phyloP scores from a whole-genome alignment of 2,113 vertebrate species.

The Stegostoma tigrinum region DNA sequence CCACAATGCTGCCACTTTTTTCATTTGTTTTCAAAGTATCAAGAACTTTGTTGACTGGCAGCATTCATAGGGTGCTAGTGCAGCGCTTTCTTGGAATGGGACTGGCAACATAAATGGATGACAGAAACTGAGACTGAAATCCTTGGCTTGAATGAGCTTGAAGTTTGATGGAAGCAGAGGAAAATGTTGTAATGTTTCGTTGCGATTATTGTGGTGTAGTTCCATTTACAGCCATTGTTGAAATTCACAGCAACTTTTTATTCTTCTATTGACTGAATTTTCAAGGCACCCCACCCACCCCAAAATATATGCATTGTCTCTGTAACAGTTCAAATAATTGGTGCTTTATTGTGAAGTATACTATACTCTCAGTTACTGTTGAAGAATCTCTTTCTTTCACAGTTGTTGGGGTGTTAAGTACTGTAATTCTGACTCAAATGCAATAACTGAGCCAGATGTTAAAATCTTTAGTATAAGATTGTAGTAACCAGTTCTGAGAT shows the following conservation, averaged over 20 bases:
- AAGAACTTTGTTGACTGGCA: not conserved
- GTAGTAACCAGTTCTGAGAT: constrained; percentile 21
- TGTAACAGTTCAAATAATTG: constrained; percentile 22
- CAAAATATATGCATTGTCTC: constrained; percentile 6
- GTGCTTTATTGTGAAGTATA: constrained; percentile 18
- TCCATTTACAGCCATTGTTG: not conserved
- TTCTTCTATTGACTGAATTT: constrained; percentile 5
- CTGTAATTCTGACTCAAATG: constrained; percentile 28
- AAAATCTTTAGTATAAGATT: constrained; percentile 5
- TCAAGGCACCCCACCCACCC: not conserved
- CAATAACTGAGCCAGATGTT: constrained; percentile 30
- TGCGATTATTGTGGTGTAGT: constrained; percentile 21
- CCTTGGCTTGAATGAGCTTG: not conserved
- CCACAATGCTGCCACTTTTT: constrained; percentile 3
- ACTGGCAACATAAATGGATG: not conserved
- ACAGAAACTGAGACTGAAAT: not conserved
- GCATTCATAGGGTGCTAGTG: not conserved
- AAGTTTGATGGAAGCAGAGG: not conserved
- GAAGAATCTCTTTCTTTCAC: not conserved
- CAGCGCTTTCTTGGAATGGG: not conserved
- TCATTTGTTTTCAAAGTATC: not conserved
- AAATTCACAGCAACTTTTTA: not conserved
- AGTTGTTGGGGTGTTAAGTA: not conserved
- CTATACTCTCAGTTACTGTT: not conserved
- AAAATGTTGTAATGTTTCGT: constrained; percentile 11